Percentiles rank a stretch among this genome's conserved stretches.
Evolutionary conservation across 2,113 vertebrate genomes (phyloP).

Genomic region (Aepyceros melampus): DNA sequence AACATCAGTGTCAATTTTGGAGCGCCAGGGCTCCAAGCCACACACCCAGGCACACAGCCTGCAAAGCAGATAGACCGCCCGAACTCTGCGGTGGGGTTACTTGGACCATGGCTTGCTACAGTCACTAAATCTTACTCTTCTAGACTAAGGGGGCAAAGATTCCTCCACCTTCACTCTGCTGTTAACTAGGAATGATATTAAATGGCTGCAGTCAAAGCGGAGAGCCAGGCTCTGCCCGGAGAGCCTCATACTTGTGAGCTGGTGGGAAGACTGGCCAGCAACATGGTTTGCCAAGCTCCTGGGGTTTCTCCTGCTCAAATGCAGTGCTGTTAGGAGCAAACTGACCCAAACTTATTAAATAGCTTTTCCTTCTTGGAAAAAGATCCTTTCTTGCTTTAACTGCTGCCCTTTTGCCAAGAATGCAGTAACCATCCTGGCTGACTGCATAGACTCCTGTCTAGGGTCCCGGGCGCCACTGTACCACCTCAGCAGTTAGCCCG

Average conservation of each 20-base stretch:
- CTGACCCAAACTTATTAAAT: constrained; percentile 78
- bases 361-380: constrained; percentile 75
- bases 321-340: constrained; percentile 76
- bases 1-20: background rate
- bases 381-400: constrained; percentile 74
- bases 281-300: constrained; percentile 79
- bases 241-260: constrained; percentile 70
- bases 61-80: background rate
- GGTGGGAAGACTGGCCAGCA: constrained; percentile 74
- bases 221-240: constrained; percentile 60
- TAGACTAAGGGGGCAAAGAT: constrained; percentile 22
- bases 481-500: background rate
- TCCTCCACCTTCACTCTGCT: constrained; percentile 28
- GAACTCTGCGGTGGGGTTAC: background rate
- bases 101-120: background rate
- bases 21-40: background rate
- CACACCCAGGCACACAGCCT: background rate
- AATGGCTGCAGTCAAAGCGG: constrained; percentile 51
- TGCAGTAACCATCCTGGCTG: constrained; percentile 57
- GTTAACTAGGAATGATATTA: constrained; percentile 72
- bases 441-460: constrained; percentile 12
- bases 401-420: constrained; percentile 75
- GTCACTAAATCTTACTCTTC: constrained; percentile 19
- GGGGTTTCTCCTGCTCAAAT: constrained; percentile 76
- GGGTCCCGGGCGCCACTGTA: background rate